Base-by-base conservation (phyloP, 2,888 invertebrate genomes). In the Acanthosepion esculentum region DNA sequence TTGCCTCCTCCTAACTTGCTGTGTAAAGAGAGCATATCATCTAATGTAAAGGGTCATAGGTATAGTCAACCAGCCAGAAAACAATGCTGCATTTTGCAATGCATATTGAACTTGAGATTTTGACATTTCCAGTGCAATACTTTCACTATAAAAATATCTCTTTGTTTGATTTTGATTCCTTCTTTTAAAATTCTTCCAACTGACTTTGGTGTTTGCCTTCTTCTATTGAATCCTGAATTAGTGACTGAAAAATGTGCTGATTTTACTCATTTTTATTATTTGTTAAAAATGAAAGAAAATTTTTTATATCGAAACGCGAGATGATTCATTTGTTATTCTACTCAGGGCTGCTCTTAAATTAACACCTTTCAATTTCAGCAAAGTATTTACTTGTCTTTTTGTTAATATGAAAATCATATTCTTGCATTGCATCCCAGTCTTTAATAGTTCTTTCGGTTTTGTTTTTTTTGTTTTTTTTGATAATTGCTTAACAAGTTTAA, bases 301-400 rank as follows among this genome's bases (percentile, higher is more conserved):
- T 78, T 78, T n/a, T 12, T n/a, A 78, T 78, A 78, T 78, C 15
- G 78, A 78, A 78, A 33, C 12, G 78, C 33, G 78, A 78, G 78
- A 78, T 78, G 78, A 78, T 78, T 78, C 78, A 78, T 78, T 78
- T 78, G 78, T 78, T 78, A 78, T 78, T 78, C 78, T 33, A 78
- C n/a, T n/a, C 78, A 78, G 78, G 78, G 78, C n/a, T 10, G 78
- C 78, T 78, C 78, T 78, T 78, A 78, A 78, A 78, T 78, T 78
- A 78, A 78, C 78, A 78, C 78, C 78, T 78, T 78, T 78, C 78
- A 78, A 78, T 78, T 33, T 12, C n/a, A n/a, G 33, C n/a, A 12
- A 78, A 78, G 78, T 78, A 15, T n/a, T 78, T 78, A 1, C n/a
- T n/a, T 78, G 20, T 33, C 15, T 78, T 59, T 55, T 78, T 78